A percentile compares a stretch with the other conserved stretches of the same genome.
Conservation (phyloP, 2,113 vertebrate genomes). For the Barnardius zonarius region DNA sequence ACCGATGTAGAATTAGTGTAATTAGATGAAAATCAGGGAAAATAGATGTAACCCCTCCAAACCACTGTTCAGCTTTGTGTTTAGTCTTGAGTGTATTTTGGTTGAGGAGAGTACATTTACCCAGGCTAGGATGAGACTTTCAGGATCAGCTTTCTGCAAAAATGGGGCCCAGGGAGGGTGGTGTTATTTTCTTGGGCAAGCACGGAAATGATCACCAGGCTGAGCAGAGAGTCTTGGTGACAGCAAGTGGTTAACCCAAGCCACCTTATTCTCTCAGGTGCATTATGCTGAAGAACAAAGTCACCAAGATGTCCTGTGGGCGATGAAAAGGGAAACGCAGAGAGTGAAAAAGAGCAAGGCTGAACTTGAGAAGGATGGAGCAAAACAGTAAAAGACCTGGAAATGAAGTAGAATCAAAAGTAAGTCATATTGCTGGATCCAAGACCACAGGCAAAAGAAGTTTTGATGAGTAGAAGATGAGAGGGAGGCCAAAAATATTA, state of each 20-base stretch:
- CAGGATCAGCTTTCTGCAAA: neutral
- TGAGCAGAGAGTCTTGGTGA: neutral
- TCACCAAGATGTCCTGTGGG: neutral
- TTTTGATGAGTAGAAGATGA: neutral
- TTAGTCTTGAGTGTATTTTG: neutral
- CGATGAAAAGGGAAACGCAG: neutral
- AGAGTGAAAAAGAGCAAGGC: neutral
- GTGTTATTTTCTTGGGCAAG: neutral
- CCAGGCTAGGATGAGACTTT: neutral
- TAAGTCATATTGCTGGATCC: neutral
- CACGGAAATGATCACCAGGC: neutral
- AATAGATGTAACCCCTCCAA: neutral
- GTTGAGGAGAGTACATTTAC: neutral
- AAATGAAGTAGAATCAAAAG: neutral
- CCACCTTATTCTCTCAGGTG: neutral
- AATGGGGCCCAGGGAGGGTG: neutral
- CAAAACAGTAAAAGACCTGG: neutral
- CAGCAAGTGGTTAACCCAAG: neutral
- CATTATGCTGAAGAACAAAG: neutral
- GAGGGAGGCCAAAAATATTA: constrained; percentile 22
- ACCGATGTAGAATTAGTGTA: neutral
- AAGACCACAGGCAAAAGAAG: neutral
- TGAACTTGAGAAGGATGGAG: neutral
- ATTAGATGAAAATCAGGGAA: neutral
- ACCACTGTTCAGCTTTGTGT: neutral